Evolutionary conservation across 1,140 invertebrate species (phyloP).

Genomic region (Penaeus japonicus): DNA sequence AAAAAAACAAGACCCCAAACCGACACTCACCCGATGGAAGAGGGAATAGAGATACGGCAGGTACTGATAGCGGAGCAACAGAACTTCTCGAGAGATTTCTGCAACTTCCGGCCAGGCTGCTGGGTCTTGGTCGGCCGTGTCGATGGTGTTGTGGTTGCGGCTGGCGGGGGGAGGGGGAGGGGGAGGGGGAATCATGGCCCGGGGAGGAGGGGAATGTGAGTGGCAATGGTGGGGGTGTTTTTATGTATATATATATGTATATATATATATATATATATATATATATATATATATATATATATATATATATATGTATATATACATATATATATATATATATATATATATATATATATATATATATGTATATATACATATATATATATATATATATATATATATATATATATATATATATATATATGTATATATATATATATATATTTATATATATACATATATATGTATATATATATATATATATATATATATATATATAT

Average conservation of each 20-base stretch:
- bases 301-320: background rate
- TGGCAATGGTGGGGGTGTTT: background rate
- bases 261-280: background rate
- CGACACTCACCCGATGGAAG: constrained; percentile 60
- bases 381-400: background rate
- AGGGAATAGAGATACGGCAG: constrained; percentile 67
- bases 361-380: background rate
- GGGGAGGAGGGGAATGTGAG: too few relatives aligned
- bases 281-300: background rate
- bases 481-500: too few relatives aligned
- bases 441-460: too few relatives aligned
- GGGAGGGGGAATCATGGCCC: too few relatives aligned
- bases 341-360: background rate
- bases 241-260: background rate
- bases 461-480: too few relatives aligned
- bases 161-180: constrained; percentile 64
- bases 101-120: constrained; percentile 61
- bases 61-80: constrained; percentile 64
- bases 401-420: too few relatives aligned
- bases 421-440: too few relatives aligned
- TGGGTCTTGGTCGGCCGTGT: constrained; percentile 60
- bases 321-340: too few relatives aligned
- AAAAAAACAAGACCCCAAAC: background rate
- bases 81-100: constrained; percentile 60
- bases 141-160: constrained; percentile 79